Evolutionary conservation across 2,888 invertebrate genomes (phyloP).

Genomic region (Trichogramma evanescens): DNA sequence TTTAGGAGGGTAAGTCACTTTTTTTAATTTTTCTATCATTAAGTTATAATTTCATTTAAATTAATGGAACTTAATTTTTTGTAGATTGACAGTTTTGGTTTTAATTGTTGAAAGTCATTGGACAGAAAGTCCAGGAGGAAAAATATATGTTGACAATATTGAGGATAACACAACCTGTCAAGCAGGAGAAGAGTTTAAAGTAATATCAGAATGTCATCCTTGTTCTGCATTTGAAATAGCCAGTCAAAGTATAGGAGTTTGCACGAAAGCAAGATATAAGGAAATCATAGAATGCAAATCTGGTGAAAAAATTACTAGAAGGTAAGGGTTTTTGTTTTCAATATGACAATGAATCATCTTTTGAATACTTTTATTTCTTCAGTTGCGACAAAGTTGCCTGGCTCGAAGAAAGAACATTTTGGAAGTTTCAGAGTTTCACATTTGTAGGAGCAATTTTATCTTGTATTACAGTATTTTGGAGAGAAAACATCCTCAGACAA

Average conservation of each 20-base stretch:
- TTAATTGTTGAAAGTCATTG: slow-evolving; percentile 74
- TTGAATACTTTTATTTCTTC: slow-evolving; percentile 36
- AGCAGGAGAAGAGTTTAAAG: slow-evolving; percentile 63
- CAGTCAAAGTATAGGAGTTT: slow-evolving; percentile 74
- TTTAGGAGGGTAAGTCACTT: slow-evolving; percentile 63
- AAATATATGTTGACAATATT: slow-evolving; percentile 56
- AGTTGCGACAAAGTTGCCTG: slow-evolving; percentile 82
- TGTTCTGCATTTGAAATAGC: slow-evolving; percentile 79
- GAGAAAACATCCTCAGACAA: slow-evolving; percentile 40
- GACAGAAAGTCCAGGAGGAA: slow-evolving; percentile 57
- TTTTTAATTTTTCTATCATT: neutral
- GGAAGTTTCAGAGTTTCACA: slow-evolving; percentile 71
- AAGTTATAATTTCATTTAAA: neutral
- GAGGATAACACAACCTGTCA: slow-evolving; percentile 76
- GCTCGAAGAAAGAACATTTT: slow-evolving; percentile 76
- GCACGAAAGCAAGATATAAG: slow-evolving; percentile 75
- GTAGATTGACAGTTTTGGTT: slow-evolving; percentile 71
- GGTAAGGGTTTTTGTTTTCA: slow-evolving; percentile 45
- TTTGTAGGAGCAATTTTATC: slow-evolving; percentile 61
- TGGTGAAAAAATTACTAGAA: slow-evolving; percentile 74
- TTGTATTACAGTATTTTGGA: slow-evolving; percentile 40
- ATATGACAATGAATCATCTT: neutral
- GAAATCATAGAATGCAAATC: slow-evolving; percentile 74
- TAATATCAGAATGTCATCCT: slow-evolving; percentile 75
- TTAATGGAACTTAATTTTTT: neutral